phyloP scores from a whole-genome alignment of 2,888 invertebrate genomes.

The Nesidiocoris tenuis region DNA sequence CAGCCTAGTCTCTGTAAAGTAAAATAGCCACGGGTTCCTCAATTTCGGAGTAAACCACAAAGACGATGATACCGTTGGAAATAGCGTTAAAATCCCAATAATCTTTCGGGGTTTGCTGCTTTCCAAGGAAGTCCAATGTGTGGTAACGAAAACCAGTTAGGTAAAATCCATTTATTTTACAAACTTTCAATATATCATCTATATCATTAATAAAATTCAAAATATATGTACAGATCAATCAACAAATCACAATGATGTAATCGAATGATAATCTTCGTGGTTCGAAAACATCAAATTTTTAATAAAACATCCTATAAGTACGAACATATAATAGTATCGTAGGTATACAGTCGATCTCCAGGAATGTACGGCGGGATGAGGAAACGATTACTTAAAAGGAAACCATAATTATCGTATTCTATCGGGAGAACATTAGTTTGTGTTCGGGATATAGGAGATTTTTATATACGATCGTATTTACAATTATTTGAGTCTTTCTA shows the following conservation, averaged over 20 bases:
- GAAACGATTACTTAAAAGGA: background rate
- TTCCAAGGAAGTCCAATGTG: too few relatives aligned
- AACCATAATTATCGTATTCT: background rate
- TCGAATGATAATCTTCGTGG: background rate
- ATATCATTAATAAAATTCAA: conserved; percentile 23
- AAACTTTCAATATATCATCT: conserved; percentile 28
- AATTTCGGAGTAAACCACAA: too few relatives aligned
- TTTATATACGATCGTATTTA: background rate
- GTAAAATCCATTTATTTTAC: conserved; percentile 22
- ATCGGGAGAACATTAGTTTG: background rate
- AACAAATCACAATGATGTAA: conserved; percentile 18
- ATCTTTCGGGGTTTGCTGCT: too few relatives aligned
- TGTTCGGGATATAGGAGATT: background rate
- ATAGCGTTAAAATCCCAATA: too few relatives aligned
- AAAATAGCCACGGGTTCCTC: too few relatives aligned
- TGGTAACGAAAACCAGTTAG: background rate
- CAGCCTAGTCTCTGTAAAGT: too few relatives aligned
- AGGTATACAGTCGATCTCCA: background rate
- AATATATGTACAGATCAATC: conserved; percentile 29
- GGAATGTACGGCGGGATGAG: background rate
- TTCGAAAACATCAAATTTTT: background rate
- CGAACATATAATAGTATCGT: background rate
- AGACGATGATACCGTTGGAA: too few relatives aligned
- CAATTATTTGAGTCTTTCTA: background rate
- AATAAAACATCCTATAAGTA: background rate